These are phyloP conservation scores for Anabacerthia variegaticeps DNA, from an alignment of 2,797 vertebrate genomes.

Conservation along the genomic window DNA sequence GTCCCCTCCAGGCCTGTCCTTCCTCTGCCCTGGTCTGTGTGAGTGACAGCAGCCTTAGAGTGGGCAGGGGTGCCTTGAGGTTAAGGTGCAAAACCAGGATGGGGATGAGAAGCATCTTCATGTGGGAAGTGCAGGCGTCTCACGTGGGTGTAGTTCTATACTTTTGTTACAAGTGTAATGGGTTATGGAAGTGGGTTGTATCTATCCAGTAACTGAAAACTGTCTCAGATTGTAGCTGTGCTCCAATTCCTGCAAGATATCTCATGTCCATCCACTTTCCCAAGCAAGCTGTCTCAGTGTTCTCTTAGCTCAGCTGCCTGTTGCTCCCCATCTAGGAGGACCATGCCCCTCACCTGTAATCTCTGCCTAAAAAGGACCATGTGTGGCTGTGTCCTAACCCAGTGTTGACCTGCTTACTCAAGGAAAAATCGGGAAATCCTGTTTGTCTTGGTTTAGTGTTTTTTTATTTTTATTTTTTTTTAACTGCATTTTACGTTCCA, in stretches of 20 bases:
- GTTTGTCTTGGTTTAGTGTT: not conserved
- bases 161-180: accelerated
- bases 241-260: not conserved
- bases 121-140: not conserved
- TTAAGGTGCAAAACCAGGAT: not conserved
- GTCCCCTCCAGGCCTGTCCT: not conserved
- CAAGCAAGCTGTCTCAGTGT: accelerated
- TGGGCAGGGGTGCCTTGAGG: not conserved
- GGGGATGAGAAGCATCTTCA: accelerated
- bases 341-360: not conserved
- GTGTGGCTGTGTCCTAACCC: not conserved
- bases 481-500: not conserved
- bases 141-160: accelerated
- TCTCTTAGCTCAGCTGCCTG: not conserved
- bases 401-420: not conserved
- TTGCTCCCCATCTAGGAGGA: not conserved
- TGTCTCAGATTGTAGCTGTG: accelerated
- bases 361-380: not conserved
- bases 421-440: not conserved
- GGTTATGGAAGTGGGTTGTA: not conserved
- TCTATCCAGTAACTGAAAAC: accelerated
- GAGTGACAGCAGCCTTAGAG: not conserved
- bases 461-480: not conserved
- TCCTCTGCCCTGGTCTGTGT: not conserved
- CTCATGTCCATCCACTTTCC: accelerated